Base-by-base conservation (phyloP, 2,797 vertebrate species). In the Gallirallus australis region DNA sequence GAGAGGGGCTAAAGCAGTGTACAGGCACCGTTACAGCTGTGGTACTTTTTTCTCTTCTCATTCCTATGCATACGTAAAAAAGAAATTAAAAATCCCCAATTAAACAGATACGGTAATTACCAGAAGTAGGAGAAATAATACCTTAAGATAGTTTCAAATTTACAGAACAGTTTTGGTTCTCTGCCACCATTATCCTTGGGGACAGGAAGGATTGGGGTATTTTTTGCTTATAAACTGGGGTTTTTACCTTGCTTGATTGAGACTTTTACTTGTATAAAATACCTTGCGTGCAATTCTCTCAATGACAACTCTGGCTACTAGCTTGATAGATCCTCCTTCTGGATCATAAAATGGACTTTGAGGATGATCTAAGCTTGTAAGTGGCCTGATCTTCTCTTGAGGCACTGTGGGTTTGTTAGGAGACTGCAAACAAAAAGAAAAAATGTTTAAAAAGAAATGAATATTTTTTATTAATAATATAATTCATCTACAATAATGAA, bases 281-380 rank as follows among this genome's bases (percentile, higher is more conserved):
- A 99, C 99, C 99, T 99, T 99, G 95, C 99, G 98, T 87, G 99
- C 99, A 18, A 99, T 99, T 96, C 99, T 99, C 93, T 99, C 99
- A 81, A 99, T 99, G 89, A 99, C 95, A 75, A 99, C 97, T 97
- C 99, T 98, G 90, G 99, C 99, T 82, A 99, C 99, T 75, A 99
- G 98, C 69, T 97, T 99, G 96, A 99, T 99, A 60, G 99, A 99
- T 2, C 99, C 99, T 42, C 99, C 99, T 94, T 99, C 99, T 33
- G 99, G 99, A 85, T 99, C 99, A 30, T 99, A 99, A 97, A 99
- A 99, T 23, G 99, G 99, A 96, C 99, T 99, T 92, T 99, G 99
- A 60, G 99, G 99, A 86, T 99, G 99, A 97, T 99, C 99, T 96
- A 99, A 97, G 89, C 99, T 99, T 90, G 99, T 99, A 78, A 99